Conservation (phyloP, 2,113 vertebrate species). For the Meriones unguiculatus region DNA sequence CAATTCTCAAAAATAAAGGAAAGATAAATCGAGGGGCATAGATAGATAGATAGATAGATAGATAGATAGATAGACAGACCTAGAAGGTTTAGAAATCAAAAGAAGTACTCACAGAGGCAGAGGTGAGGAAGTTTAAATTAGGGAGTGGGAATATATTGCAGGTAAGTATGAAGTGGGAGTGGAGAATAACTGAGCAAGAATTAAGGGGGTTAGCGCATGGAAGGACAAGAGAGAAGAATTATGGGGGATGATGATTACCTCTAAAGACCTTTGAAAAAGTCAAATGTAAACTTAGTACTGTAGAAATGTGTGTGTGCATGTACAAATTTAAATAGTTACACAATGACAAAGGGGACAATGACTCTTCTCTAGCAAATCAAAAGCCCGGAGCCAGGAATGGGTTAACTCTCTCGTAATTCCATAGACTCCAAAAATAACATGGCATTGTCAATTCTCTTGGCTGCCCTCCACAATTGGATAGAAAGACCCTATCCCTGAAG, state of each 20-base stretch:
- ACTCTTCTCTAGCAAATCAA: neutral
- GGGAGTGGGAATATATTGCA: neutral
- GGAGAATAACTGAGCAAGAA: neutral
- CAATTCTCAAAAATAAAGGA: neutral
- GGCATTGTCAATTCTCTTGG: neutral
- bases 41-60: neutral
- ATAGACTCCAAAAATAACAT: neutral
- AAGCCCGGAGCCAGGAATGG: neutral
- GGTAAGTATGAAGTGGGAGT: neutral
- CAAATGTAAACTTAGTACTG: neutral
- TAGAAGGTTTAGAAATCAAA: neutral
- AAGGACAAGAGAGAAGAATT: neutral
- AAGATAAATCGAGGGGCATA: neutral
- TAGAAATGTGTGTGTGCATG: neutral
- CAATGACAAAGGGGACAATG: neutral
- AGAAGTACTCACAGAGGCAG: neutral
- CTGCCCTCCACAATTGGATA: neutral
- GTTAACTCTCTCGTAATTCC: neutral
- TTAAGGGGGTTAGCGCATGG: too few relatives aligned
- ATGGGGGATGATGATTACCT: neutral
- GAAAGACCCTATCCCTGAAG: neutral
- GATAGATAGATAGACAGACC: neutral
- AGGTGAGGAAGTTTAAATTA: neutral
- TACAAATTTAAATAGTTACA: neutral
- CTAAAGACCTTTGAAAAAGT: neutral